Percentiles rank a stretch among this genome's conserved stretches.
Evolutionary conservation across 2,797 vertebrate species (phyloP).

Genomic region (Varecia variegata): DNA sequence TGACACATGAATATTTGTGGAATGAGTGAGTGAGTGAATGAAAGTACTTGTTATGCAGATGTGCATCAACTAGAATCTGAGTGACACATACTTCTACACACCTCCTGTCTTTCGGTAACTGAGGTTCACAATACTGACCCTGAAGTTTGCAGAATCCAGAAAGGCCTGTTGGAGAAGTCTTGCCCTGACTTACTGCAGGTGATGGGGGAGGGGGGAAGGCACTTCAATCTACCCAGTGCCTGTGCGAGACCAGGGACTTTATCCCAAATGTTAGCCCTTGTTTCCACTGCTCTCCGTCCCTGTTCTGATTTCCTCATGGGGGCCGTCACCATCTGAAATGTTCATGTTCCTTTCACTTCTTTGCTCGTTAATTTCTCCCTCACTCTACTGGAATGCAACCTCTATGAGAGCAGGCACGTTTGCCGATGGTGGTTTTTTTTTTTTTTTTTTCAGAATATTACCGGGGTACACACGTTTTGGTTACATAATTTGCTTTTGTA

Average conservation of each 20-base stretch:
- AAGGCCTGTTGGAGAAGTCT: background rate
- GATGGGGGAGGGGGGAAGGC: no score
- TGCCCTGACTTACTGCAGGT: background rate
- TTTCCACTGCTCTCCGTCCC: background rate
- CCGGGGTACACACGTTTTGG: no score
- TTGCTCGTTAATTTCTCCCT: background rate
- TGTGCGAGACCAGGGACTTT: no score
- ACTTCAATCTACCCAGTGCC: background rate
- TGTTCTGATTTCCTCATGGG: background rate
- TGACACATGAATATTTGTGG: background rate
- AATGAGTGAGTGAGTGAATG: background rate
- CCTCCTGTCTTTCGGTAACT: background rate
- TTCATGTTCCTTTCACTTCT: background rate
- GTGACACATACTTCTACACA: background rate
- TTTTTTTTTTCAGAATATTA: no score
- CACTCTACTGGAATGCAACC: background rate
- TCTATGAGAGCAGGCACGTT: background rate
- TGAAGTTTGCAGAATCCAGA: background rate
- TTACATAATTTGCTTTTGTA: no score
- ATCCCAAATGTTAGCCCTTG: background rate
- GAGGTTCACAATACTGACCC: background rate
- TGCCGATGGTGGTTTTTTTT: background rate
- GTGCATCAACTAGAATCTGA: background rate
- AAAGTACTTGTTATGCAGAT: background rate
- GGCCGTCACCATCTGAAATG: background rate